phyloP scores from a whole-genome alignment of 2,888 invertebrate species.

The Caenorhabditis virilis region DNA sequence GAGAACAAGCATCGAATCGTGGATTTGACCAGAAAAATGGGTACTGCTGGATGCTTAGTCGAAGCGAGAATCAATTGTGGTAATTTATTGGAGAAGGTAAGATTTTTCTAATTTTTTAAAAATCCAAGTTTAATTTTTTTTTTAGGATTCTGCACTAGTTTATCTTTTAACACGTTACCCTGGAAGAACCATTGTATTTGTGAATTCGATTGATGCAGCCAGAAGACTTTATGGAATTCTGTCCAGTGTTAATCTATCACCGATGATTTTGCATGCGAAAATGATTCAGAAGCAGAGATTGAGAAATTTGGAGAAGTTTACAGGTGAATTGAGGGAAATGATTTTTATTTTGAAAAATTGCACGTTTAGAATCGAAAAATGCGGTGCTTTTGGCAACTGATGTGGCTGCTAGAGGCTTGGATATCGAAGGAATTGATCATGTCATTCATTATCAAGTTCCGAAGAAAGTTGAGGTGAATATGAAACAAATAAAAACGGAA shows the following conservation, averaged over 20 bases:
- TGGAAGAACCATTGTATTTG: constrained; percentile 88
- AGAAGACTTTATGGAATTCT: constrained; percentile 70
- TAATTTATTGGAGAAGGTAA: constrained; percentile 63
- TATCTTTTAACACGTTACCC: constrained; percentile 85
- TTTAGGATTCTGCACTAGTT: constrained; percentile 85
- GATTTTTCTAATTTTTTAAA: not conserved
- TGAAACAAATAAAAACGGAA: too few species aligned
- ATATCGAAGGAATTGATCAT: constrained; percentile 89
- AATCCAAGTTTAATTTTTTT: constrained; percentile 8
- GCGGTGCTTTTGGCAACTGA: constrained; percentile 88
- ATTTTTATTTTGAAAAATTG: constrained; percentile 73
- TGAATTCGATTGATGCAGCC: constrained; percentile 81
- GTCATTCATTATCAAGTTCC: constrained; percentile 97
- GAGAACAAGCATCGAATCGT: constrained; percentile 78
- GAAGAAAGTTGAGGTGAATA: constrained; percentile 89
- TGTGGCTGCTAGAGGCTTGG: constrained; percentile 94
- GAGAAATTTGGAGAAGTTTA: constrained; percentile 85
- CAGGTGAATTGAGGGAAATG: constrained; percentile 61
- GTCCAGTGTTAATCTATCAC: constrained; percentile 71
- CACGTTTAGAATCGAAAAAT: constrained; percentile 63
- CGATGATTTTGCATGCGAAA: constrained; percentile 74
- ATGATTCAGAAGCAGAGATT: constrained; percentile 93
- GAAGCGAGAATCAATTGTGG: constrained; percentile 79
- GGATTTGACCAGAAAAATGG: constrained; percentile 83
- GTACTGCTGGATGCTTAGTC: constrained; percentile 81